phyloP scores from a whole-genome alignment of 2,113 vertebrate genomes.

The Proterorhinus semilunaris region DNA sequence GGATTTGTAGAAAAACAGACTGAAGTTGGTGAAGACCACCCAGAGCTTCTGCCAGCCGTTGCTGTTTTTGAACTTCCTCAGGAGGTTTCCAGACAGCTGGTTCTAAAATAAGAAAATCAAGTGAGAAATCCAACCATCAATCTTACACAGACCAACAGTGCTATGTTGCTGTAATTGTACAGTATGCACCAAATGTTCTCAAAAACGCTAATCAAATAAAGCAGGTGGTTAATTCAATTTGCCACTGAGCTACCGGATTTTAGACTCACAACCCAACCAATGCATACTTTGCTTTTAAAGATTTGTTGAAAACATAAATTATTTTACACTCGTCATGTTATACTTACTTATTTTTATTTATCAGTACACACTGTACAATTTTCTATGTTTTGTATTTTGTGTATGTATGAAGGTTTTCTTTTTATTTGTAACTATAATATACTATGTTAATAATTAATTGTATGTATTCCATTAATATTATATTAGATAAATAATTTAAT shows the following conservation, averaged over 20 bases:
- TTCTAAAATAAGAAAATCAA: slow-evolving; percentile 79
- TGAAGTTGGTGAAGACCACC: slow-evolving; percentile 99
- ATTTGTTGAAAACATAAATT: background rate
- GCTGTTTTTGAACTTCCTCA: slow-evolving; percentile 99
- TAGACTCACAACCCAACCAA: background rate
- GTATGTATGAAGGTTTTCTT: background rate
- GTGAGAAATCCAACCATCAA: slow-evolving; percentile 5
- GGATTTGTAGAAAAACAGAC: slow-evolving; percentile 98
- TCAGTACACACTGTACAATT: background rate
- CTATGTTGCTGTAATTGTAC: background rate
- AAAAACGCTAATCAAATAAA: background rate
- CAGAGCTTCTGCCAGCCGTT: slow-evolving; percentile 99
- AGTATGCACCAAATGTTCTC: background rate
- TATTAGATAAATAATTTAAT: no score
- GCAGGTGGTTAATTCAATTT: background rate
- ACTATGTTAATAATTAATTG: background rate
- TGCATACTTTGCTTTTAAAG: background rate
- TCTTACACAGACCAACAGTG: background rate
- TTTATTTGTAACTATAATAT: background rate
- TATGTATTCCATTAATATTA: background rate
- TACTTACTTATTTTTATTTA: background rate
- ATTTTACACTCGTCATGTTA: background rate
- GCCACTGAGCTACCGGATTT: background rate
- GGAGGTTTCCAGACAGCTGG: slow-evolving; percentile 93
- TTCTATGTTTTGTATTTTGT: background rate